Conservation (phyloP, 2,113 vertebrate genomes). For the Plotosus lineatus region DNA sequence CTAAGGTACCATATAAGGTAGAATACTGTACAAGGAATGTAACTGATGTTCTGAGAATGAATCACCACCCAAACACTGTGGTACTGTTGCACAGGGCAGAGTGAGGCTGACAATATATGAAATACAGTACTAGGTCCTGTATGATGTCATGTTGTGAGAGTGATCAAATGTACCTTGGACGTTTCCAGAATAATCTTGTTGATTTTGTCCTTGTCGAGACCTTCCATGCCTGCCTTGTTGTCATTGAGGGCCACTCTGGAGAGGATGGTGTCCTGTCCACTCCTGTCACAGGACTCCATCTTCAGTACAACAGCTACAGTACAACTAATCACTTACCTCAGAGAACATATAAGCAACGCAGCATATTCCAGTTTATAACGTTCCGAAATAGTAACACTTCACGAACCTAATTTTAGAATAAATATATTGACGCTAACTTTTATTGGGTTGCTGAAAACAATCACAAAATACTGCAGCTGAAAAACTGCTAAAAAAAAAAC, state of each 20-base stretch:
- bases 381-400: not conserved
- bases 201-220: slow-evolving; percentile 94
- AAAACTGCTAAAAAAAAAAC: not conserved
- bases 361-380: not conserved
- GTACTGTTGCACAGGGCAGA: too few species aligned
- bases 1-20: too few species aligned
- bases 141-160: too few species aligned
- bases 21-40: too few species aligned
- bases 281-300: slow-evolving; percentile 16
- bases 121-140: too few species aligned
- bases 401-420: not conserved
- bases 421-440: not conserved
- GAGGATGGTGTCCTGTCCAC: slow-evolving; percentile 72
- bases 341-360: not conserved
- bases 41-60: too few species aligned
- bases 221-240: slow-evolving; percentile 98
- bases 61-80: too few species aligned
- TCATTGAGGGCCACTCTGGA: slow-evolving; percentile 95
- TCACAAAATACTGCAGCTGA: not conserved
- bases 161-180: too few species aligned
- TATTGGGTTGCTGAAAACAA: not conserved
- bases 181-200: slow-evolving; percentile 96
- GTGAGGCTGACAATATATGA: too few species aligned
- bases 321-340: not conserved
- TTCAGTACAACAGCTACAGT: not conserved